Conservation (phyloP, 2,113 vertebrate genomes). For the Hyaena hyaena region DNA sequence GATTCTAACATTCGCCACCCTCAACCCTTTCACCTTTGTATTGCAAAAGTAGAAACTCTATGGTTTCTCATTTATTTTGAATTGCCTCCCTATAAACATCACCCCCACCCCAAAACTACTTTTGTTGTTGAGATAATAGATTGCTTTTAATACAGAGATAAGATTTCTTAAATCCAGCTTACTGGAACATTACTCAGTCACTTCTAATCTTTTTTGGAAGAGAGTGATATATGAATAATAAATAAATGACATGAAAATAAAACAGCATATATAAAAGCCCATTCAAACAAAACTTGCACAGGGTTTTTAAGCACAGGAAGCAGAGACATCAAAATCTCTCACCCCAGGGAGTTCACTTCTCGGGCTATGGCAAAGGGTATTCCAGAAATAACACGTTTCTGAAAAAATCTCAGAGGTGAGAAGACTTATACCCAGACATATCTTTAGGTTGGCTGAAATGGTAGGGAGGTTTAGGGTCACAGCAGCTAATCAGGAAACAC, state of each 20-base stretch:
- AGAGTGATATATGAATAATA: constrained; percentile 49
- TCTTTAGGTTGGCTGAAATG: background rate
- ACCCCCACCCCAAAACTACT: background rate
- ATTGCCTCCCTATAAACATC: background rate
- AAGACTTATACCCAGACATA: background rate
- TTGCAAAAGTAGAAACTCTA: background rate
- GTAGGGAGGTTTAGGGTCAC: background rate
- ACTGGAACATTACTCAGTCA: constrained; percentile 36
- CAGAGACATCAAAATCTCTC: constrained; percentile 1
- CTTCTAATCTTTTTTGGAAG: constrained; percentile 56
- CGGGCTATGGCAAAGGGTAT: background rate
- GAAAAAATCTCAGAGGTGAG: background rate
- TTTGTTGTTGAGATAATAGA: constrained; percentile 26
- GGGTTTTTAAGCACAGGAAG: constrained; percentile 31
- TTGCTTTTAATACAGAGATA: constrained; percentile 19
- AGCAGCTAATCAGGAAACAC: background rate
- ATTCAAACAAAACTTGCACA: constrained; percentile 42
- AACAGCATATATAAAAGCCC: constrained; percentile 23
- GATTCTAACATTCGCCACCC: background rate
- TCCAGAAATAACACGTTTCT: constrained; percentile 4
- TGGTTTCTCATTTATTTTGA: background rate
- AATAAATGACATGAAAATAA: constrained; percentile 54
- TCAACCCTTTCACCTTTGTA: background rate
- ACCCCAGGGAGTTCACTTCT: background rate
- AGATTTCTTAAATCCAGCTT: constrained; percentile 34